phyloP scores from a whole-genome alignment of 64 coral and sea anemone species.

The Exaiptasia diaphana region DNA sequence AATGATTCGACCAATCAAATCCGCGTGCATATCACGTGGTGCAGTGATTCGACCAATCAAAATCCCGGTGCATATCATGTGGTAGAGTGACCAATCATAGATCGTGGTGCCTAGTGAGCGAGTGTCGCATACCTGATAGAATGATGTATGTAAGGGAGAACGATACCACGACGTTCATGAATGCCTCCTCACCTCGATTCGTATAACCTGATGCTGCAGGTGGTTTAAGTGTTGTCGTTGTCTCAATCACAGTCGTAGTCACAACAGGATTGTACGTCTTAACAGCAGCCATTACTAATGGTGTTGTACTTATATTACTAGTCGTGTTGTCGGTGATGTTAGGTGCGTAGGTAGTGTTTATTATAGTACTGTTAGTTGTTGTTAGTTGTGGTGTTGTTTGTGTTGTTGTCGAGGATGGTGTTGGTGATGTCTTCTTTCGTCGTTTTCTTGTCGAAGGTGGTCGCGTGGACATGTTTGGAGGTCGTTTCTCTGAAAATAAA shows the following conservation, averaged over 20 bases:
- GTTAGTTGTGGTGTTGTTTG: not conserved
- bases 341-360: not conserved
- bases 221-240: not conserved
- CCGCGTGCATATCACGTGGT: no score
- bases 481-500: not conserved
- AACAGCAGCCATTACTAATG: not conserved
- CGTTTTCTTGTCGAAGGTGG: not conserved
- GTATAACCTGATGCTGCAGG: slow-evolving; percentile 1
- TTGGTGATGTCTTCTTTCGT: not conserved
- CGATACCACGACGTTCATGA: slow-evolving; percentile 28
- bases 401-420: not conserved
- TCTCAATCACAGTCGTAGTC: not conserved
- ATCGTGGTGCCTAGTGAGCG: not conserved
- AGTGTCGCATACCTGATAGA: slow-evolving; percentile 47
- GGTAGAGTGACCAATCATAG: no score
- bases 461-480: not conserved
- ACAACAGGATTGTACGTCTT: not conserved
- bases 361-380: not conserved
- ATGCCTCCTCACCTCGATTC: slow-evolving; percentile 39
- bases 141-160: slow-evolving; percentile 52
- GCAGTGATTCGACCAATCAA: no score
- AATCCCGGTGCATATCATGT: no score
- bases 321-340: not conserved
- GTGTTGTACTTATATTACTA: not conserved
- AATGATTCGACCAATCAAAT: no score